Evolutionary conservation across 2,888 invertebrate species (phyloP), one percentile per base, ranked within the genome.

Genomic region (Andricus quercusramuli): DNA sequence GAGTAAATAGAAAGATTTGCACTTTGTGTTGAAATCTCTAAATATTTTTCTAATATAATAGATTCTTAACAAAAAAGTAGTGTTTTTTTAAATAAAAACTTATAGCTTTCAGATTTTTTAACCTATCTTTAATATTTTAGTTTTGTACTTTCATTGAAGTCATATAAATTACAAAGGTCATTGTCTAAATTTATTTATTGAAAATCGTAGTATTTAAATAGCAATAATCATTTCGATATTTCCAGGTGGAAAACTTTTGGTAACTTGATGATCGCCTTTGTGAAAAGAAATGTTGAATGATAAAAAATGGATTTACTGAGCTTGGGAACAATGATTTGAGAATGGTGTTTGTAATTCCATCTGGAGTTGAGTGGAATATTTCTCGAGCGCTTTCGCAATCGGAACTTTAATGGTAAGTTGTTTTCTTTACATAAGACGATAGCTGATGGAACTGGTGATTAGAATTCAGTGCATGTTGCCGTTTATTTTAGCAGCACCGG

Each of bases 401-500:
- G 74, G 9, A 74, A 74, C 29, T 56, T 56, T 74, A 17, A 56
- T 56, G 56, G 74, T 56, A n/a, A 29, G 70, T 70, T 70, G 6
- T 17, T 70, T 70, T 70, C 17, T 56, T 74, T 74, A 56, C 29
- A n/a, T 56, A 74, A 74, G 56, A 32, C 56, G n/a, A 74, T 51
- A 70, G 44, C 20, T 29, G 51, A 70, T 70, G 6, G 25, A 25
- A 29, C 62, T 62, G 56, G 32, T 56, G 51, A 74, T 74, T 32
- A 51, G n/a, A 56, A 74, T 32, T 74, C 74, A 74, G 32, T 74
- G 74, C 56, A 74, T 51, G 51, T 74, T 74, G 32, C 51, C n/a
- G 51, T 74, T 74, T 20, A 70, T 51, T 56, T 74, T 74, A 74
- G 51, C 32, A 74, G 74, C 74, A 32, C 70, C 77, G 20, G 80